Base-by-base conservation (phyloP, 1,140 invertebrate genomes). In the Cataglyphis hispanica region DNA sequence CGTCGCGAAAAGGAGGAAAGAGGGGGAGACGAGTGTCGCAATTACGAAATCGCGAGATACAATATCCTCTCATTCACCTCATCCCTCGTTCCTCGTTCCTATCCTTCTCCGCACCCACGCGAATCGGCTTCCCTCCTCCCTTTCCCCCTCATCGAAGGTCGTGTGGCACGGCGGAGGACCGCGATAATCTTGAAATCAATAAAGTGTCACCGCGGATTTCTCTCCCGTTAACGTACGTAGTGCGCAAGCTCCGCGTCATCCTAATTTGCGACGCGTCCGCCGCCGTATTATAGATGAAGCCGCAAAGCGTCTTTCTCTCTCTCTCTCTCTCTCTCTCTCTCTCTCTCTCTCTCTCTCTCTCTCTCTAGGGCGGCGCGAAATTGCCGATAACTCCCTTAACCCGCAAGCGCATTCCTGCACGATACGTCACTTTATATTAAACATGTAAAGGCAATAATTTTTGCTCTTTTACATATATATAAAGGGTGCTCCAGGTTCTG, bases 141-240 rank as follows among this genome's bases (percentile, higher is more conserved):
- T n/a, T 37, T 37, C 13, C 46, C 56, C 67, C 61, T 53, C 69
- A 43, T 43, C 40, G 43, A 84, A 92, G 89, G 64, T 90, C 86
- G 69, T 83, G 77, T 64, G 75, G 58, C 60, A 85, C 67, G 56
- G 25, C 69, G 31, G 58, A 58, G 53, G 85, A 53, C 31, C 84
- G 87, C 77, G 91, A 92, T 92, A 92, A 93, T 93, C 90, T 91
- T 84, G 90, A 92, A 92, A 94, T 94, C 93, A 91, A 93, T 93
- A 92, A 91, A 91, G 86, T 90, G 81, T 86, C 85, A 78, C 27
- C 72, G 63, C 64, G 76, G 80, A 92, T 91, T 84, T 90, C 80
- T 86, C 76, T 69, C 50, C 46, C 16, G 16, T 50, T 75, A 74
- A 70, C 27, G 31, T 22, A 53, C 63, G 31, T 53, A 58, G 63